phyloP scores from a whole-genome alignment of 1,140 invertebrate genomes.

The Asobara japonica region DNA sequence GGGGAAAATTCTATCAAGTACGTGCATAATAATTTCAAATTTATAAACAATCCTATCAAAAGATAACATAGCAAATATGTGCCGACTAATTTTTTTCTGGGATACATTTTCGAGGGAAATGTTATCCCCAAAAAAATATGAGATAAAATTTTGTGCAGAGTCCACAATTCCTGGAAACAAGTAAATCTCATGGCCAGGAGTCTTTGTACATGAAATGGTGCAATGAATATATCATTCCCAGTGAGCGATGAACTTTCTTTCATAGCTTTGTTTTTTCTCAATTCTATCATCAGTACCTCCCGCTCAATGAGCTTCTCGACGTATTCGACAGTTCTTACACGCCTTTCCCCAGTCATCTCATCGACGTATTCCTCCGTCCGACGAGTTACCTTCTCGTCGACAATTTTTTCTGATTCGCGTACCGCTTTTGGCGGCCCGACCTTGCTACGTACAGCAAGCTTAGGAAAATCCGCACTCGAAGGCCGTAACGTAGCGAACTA shows the following conservation, averaged over 20 bases:
- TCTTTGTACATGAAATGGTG: conserved; percentile 1
- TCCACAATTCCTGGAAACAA: no score
- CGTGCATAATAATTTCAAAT: no score
- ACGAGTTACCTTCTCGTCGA: conserved; percentile 86
- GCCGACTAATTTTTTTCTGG: no score
- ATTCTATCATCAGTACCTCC: conserved; percentile 76
- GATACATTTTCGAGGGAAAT: no score
- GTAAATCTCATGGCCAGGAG: no score
- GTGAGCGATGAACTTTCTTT: background rate
- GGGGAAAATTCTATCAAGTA: no score
- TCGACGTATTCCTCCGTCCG: conserved; percentile 89
- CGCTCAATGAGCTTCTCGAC: conserved; percentile 94
- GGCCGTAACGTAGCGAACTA: conserved; percentile 69
- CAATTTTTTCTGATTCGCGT: conserved; percentile 86
- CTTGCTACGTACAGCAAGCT: conserved; percentile 84
- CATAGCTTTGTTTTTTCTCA: conserved; percentile 1
- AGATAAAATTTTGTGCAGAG: no score
- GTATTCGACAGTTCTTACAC: conserved; percentile 89
- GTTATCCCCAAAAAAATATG: no score
- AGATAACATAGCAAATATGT: no score
- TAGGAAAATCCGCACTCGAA: conserved; percentile 78
- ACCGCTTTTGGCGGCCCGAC: conserved; percentile 79
- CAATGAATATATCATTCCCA: background rate
- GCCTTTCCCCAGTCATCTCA: conserved; percentile 83
- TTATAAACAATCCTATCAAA: no score